These are phyloP conservation scores for Chelmon rostratus DNA, from an alignment of 2,797 vertebrate genomes.

Conservation along the genomic window DNA sequence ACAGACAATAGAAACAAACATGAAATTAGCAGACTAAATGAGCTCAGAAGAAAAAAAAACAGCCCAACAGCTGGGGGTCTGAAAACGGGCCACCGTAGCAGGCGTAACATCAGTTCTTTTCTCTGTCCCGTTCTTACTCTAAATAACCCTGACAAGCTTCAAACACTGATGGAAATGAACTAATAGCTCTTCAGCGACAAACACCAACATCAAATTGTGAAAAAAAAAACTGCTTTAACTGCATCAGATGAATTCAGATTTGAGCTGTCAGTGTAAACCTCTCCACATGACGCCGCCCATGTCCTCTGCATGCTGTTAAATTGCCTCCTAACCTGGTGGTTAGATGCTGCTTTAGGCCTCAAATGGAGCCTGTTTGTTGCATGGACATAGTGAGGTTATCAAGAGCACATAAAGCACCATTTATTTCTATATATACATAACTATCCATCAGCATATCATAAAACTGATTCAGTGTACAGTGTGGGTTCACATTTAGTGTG, in stretches of 20 bases:
- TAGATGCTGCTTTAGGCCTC: constrained; percentile 68
- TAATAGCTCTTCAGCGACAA: background rate
- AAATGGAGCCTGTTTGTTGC: constrained; percentile 73
- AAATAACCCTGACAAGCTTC: background rate
- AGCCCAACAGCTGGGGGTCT: too few species aligned
- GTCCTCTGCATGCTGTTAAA: constrained; percentile 64
- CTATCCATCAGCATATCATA: constrained; percentile 29
- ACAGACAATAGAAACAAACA: background rate
- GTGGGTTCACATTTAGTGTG: background rate
- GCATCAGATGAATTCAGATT: constrained; percentile 48
- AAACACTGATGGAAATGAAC: background rate
- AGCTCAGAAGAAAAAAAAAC: too few species aligned
- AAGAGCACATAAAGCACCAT: constrained; percentile 12
- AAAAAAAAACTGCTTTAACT: background rate
- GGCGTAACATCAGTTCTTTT: too few species aligned
- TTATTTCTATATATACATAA: constrained; percentile 6
- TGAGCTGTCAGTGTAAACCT: constrained; percentile 64
- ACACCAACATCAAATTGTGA: background rate
- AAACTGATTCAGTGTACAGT: constrained; percentile 9
- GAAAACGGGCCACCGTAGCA: too few species aligned
- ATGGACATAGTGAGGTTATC: constrained; percentile 34
- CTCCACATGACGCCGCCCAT: constrained; percentile 28
- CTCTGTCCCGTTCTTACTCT: background rate
- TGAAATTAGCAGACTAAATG: background rate
- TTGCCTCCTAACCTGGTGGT: constrained; percentile 52